A percentile compares a stretch with the other conserved stretches of the same genome.
Conservation (phyloP, 2,888 invertebrate species). For the Trissolcus brochymenae region DNA sequence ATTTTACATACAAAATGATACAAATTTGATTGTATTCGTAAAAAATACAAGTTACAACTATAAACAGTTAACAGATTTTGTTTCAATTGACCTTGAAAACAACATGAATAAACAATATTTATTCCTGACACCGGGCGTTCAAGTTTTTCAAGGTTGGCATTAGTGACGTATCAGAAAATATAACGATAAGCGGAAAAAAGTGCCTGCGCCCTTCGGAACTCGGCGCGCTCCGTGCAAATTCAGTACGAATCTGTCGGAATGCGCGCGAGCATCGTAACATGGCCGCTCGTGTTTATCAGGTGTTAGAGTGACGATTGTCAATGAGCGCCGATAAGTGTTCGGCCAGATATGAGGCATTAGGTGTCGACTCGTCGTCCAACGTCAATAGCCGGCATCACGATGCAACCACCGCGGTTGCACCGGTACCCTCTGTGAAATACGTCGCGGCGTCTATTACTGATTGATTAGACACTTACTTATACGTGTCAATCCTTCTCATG, state of each 20-base stretch:
- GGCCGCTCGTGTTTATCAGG: constrained; percentile 4
- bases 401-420: neutral
- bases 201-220: neutral
- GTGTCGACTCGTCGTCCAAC: neutral
- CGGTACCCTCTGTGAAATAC: neutral
- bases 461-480: neutral
- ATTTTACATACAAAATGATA: too few species aligned
- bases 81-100: too few species aligned
- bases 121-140: too few species aligned
- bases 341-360: neutral
- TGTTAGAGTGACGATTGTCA: constrained; percentile 2
- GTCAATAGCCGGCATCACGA: neutral
- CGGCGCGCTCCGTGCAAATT: neutral
- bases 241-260: constrained; percentile 2
- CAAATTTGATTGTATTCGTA: too few species aligned
- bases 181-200: too few species aligned
- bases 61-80: too few species aligned
- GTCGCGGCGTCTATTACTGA: neutral
- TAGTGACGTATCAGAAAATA: too few species aligned
- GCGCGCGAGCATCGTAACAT: constrained; percentile 5
- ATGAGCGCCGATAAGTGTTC: constrained; percentile 1
- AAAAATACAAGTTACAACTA: too few species aligned
- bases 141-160: too few species aligned
- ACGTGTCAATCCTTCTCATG: neutral
- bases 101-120: too few species aligned